Base-by-base conservation (phyloP, 2,113 vertebrate species). In the Paralichthys olivaceus region DNA sequence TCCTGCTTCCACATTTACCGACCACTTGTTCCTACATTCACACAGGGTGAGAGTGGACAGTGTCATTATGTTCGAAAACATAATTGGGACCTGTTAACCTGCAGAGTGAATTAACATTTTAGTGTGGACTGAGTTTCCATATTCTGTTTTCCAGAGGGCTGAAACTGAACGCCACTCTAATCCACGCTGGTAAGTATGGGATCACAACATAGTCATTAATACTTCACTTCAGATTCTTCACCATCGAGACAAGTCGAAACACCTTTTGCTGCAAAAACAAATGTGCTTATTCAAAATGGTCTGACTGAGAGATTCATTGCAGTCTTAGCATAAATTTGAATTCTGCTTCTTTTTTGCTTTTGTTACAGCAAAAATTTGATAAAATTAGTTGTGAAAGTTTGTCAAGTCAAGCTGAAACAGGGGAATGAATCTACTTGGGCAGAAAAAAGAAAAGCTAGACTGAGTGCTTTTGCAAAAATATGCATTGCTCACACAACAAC, bases 31-130 rank as follows among this genome's bases (percentile, higher is more conserved):
- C 63, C 43, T 9, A 54, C 19, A 56, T 64, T 67, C 29, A 58
- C 53, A 17, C 47, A 29, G 54, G 64, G 28, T 32, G 58, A 65
- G 59, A 72, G 28, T 47, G 51, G 26, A 67, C 62, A 69, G 68
- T 59, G 62, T 77, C 47, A 87, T 87, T 84, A 79, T 68, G 51
- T 51, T 71, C 26, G 51, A 75, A 43, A 75, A 56, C 22, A 67
- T 76, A 69, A 84, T 76, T 19, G 45, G 45, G 62, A 40, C 82
- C 40, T 84, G 64, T 66, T 55, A 62, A 77, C 59, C 67, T 67
- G 67, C 60, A 43, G 25, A 83, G 22, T 65, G 23, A 57, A 72
- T 83, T 80, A 77, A 71, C 58, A 72, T 75, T 75, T 88, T 64
- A 67, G 17, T 68, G 56, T 26, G 58, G 22, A 79, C 49, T 70